Evolutionary conservation across 2,888 invertebrate genomes (phyloP).

Genomic region (Monochamus alternatus): DNA sequence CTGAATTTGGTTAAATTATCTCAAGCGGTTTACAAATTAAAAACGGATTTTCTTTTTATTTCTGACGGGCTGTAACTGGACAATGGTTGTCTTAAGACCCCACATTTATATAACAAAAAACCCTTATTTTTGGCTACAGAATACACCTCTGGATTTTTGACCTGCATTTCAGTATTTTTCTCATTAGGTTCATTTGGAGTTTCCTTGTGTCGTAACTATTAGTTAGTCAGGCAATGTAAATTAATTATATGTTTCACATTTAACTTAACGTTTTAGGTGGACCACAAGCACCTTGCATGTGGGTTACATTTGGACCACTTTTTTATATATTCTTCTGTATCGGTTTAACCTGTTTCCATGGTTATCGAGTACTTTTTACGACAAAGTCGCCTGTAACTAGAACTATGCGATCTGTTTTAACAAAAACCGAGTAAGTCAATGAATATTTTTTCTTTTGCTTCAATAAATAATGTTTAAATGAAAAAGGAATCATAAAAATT

Average conservation of each 20-base stretch:
- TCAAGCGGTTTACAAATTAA: no score
- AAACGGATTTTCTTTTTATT: no score
- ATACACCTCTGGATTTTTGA: no score
- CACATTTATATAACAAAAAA: no score
- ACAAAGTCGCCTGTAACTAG: conserved; percentile 63
- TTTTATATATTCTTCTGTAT: conserved; percentile 77
- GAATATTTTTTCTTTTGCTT: neutral
- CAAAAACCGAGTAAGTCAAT: conserved; percentile 65
- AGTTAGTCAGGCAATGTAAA: no score
- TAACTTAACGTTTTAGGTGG: conserved; percentile 72
- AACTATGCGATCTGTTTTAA: conserved; percentile 66
- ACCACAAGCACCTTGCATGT: conserved; percentile 78
- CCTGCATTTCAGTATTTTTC: no score
- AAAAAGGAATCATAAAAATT: neutral
- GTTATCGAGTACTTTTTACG: conserved; percentile 75
- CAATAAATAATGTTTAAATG: neutral
- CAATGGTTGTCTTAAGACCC: no score
- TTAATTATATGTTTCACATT: neutral
- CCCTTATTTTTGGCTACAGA: no score
- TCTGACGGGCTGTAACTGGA: no score
- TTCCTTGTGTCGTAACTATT: no score
- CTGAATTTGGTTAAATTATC: no score
- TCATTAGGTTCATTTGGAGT: no score
- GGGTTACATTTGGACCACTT: conserved; percentile 79
- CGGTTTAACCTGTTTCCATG: conserved; percentile 79